Conservation (phyloP, 2,113 vertebrate genomes). For the Paedocypris sp. region DNA sequence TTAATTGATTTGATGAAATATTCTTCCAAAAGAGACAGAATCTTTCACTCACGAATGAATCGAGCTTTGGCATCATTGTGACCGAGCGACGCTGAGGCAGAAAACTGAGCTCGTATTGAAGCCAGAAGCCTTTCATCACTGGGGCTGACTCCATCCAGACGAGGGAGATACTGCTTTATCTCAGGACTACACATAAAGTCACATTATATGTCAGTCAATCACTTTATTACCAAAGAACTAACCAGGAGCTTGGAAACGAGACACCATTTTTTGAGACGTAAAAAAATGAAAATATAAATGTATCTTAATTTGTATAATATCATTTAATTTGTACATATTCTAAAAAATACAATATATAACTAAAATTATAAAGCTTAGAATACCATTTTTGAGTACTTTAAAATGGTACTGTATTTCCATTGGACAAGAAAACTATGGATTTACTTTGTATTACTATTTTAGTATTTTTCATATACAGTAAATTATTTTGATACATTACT, state of each 20-base stretch:
- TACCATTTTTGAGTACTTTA: no score
- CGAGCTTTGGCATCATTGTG: conserved; percentile 66
- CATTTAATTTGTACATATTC: no score
- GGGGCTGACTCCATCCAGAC: conserved; percentile 34
- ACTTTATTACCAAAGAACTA: no score
- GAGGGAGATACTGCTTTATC: conserved; percentile 64
- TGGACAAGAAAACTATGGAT: no score
- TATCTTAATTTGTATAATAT: no score
- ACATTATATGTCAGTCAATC: background rate
- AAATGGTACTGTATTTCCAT: no score
- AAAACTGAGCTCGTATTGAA: conserved; percentile 44
- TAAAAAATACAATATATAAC: no score
- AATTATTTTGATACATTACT: no score
- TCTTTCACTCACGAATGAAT: conserved; percentile 69
- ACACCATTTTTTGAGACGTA: background rate
- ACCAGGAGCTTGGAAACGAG: background rate
- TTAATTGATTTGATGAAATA: conserved; percentile 29
- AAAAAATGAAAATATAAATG: no score
- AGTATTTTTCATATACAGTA: no score
- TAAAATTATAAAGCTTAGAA: no score
- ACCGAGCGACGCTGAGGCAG: conserved; percentile 39
- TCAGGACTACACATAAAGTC: conserved; percentile 54
- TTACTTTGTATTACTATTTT: no score
- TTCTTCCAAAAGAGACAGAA: background rate
- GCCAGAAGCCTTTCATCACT: conserved; percentile 43